A percentile compares a stretch with the other conserved stretches of the same genome.
Evolutionary conservation across 2,888 invertebrate genomes (phyloP).

Genomic region (Thymelicus sylvestris): DNA sequence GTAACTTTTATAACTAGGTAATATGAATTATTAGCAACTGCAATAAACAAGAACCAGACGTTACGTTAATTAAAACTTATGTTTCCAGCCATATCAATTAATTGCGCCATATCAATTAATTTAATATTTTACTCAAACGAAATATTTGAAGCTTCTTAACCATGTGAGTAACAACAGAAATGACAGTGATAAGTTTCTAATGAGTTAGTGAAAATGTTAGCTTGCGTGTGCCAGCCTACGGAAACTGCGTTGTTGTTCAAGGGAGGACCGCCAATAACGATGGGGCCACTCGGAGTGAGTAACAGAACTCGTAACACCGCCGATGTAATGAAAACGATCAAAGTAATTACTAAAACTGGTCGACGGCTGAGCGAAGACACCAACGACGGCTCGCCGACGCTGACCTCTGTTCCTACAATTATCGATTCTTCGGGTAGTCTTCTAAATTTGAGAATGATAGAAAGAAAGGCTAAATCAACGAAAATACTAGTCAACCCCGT

Average conservation of each 20-base stretch:
- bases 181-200: slow-evolving; percentile 62
- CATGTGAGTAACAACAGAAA: slow-evolving; percentile 57
- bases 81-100: slow-evolving; percentile 53
- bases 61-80: background rate
- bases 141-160: slow-evolving; percentile 51
- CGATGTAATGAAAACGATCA: slow-evolving; percentile 68
- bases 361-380: slow-evolving; percentile 62
- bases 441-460: slow-evolving; percentile 75
- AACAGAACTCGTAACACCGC: slow-evolving; percentile 68
- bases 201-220: slow-evolving; percentile 84
- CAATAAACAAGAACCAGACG: too few relatives aligned
- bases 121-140: background rate
- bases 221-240: slow-evolving; percentile 88
- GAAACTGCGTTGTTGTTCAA: slow-evolving; percentile 83
- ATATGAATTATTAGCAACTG: too few relatives aligned
- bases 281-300: slow-evolving; percentile 81
- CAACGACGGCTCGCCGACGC: slow-evolving; percentile 65
- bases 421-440: slow-evolving; percentile 68
- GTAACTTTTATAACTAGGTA: too few relatives aligned
- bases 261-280: slow-evolving; percentile 81
- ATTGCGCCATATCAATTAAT: slow-evolving; percentile 43
- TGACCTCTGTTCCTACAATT: slow-evolving; percentile 65
- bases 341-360: slow-evolving; percentile 62
- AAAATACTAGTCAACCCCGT: slow-evolving; percentile 80
- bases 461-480: slow-evolving; percentile 77